A percentile compares a stretch with the other conserved stretches of the same genome.
Conservation (phyloP, 2,113 vertebrate species). For the Caranx melampygus region DNA sequence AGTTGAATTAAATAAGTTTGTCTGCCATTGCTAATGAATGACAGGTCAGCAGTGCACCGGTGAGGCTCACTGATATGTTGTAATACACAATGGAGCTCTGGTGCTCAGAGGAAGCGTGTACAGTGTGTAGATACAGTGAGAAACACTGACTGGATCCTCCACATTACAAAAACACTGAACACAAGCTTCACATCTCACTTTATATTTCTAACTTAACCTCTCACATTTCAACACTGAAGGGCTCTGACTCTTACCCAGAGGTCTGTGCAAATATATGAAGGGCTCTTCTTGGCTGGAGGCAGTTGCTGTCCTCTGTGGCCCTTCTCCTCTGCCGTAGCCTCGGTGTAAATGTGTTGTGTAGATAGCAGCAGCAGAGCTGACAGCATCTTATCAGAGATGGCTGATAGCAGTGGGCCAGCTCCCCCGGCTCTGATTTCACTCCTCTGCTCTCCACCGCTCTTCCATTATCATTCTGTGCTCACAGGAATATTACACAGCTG, state of each 20-base stretch:
- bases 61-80: neutral
- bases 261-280: neutral
- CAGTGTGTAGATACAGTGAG: neutral
- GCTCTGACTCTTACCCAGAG: neutral
- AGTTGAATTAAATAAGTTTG: neutral
- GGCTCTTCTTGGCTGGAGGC: neutral
- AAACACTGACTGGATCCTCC: neutral
- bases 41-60: neutral
- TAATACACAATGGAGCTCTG: neutral
- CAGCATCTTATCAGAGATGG: conserved; percentile 59
- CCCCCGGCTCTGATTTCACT: conserved; percentile 25
- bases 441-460: neutral
- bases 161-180: neutral
- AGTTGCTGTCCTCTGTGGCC: conserved; percentile 11
- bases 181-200: neutral
- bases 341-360: conserved; percentile 66
- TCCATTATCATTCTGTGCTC: neutral
- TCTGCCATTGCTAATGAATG: neutral
- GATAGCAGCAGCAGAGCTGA: conserved; percentile 60
- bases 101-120: neutral
- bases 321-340: conserved; percentile 17
- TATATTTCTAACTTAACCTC: neutral
- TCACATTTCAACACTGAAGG: neutral
- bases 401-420: conserved; percentile 46
- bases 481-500: neutral